Base-by-base conservation (phyloP, 1,140 invertebrate genomes). In the Ptiloglossa arizonensis region DNA sequence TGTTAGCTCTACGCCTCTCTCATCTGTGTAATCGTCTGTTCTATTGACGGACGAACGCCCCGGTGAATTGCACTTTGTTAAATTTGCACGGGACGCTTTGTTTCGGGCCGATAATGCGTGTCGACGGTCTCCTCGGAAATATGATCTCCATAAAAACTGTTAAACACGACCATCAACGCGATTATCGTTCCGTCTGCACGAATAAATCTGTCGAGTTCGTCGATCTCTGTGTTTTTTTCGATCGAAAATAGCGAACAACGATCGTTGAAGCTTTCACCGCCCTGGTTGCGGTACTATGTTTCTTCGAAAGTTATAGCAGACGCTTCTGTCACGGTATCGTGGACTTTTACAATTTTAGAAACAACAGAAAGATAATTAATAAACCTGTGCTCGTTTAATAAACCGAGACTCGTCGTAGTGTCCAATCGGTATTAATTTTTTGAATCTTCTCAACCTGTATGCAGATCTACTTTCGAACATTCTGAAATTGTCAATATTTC, bases 21-120 rank as follows among this genome's bases (percentile, higher is more conserved):
- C 54, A 35, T 29, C 38, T 29, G 64, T 68, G 66, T 69, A 76
- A 76, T 68, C 66, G 44, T 44, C 41, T 27, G 52, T 41, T 22
- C 52, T 48, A 48, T 69, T 68, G 38, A 32, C 41, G 22, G 19
- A 67, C 38, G 13, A 35, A 59, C 41, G 41, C 41, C 24, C 32
- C 27, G 41, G 22, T 68, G 64, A 68, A 68, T 54, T 46, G n/a
- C 54, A 41, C 64, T 76, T 67, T 59, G 73, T 59, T 59, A 76
- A 69, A 69, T 69, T 76, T 59, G 6, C 15, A 38, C 52, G 44
- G 44, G 1, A 2, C 54, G 44, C 64, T 69, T 59, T 76, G 41
- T 59, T 22, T 11, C 41, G 8, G 32, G 2, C 5, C 44, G 66
- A 41, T 76, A 69, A 60, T 41, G 29, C 54, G 29, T 22, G 64